A percentile compares a stretch with the other conserved stretches of the same genome.
Conservation (phyloP, 2,797 vertebrate species). For the Acanthis flammea region DNA sequence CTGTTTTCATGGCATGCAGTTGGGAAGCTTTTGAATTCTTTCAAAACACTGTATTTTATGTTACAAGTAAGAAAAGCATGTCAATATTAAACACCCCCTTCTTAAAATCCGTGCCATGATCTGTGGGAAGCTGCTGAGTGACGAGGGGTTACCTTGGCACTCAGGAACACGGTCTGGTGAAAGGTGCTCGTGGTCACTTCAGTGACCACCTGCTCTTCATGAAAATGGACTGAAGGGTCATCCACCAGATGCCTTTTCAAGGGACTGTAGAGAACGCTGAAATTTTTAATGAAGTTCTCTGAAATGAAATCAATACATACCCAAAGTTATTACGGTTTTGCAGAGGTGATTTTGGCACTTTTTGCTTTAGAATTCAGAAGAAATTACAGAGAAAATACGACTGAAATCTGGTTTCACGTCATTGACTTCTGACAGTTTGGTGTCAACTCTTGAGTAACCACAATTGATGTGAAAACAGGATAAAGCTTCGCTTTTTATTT, state of each 20-base stretch:
- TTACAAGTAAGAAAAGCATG: neutral
- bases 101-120: neutral
- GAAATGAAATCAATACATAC: constrained; percentile 48
- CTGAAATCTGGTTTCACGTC: neutral
- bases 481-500: neutral
- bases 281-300: constrained; percentile 95
- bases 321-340: constrained; percentile 8
- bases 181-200: constrained; percentile 90
- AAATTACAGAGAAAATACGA: neutral
- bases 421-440: neutral
- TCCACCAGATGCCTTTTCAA: constrained; percentile 90
- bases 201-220: constrained; percentile 75
- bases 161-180: constrained; percentile 69
- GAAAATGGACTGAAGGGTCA: constrained; percentile 47
- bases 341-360: neutral
- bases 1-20: neutral
- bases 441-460: neutral
- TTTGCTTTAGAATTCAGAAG: neutral
- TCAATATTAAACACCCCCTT: neutral
- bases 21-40: neutral
- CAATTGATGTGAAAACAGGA: neutral
- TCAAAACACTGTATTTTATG: neutral
- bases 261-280: constrained; percentile 88
- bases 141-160: neutral
- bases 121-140: neutral